Base-by-base conservation (phyloP, 2,797 vertebrate genomes). In the Artibeus jamaicensis region DNA sequence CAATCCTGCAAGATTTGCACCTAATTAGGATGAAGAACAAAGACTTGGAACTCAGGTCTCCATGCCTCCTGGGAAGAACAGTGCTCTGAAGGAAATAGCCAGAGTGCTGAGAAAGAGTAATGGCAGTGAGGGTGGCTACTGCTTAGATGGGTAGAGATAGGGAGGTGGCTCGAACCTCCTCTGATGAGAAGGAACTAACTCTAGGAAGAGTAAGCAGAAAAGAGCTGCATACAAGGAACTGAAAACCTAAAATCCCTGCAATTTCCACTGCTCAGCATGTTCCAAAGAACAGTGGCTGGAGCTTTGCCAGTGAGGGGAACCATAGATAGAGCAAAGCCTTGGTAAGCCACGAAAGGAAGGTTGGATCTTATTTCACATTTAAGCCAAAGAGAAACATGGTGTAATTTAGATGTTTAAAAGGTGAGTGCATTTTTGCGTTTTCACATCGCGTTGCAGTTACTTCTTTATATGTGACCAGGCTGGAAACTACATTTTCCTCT, bases 1-100 rank as follows among this genome's bases (percentile, higher is more conserved):
- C 16, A 70, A 10, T 82, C 9, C 62, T 46, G 19, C 24, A 3
- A 93, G 65, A 59, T 70, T 93, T 79, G 37, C 3, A 6, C n/a
- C 22, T 90, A 83, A 37, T 83, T 67, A 39, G 14, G 93, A 87
- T 86, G 53, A 92, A 82, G 22, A 94, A 29, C 50, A 89, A 84
- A 84, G 16, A n/a, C 57, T 71, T 83, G 24, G 44, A 94, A 73
- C 18, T 39, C 37, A 87, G 44, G 57, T 89, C 26, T 70, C 21
- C n/a, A 10, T 84, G 53, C n/a, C 39, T 65, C 46, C n/a, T 87
- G 44, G 77, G 76, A 92, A 90, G 70, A 46, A 65, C 2, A 46
- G 55, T 59, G 26, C 44, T 92, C 59, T 74, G 57, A 76, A 84
- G 57, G 57, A 83, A 85, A 89, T 21, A 91, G 26, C 32, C 44